Evolutionary conservation across 2,113 vertebrate species (phyloP).

Genomic region (Naja naja): DNA sequence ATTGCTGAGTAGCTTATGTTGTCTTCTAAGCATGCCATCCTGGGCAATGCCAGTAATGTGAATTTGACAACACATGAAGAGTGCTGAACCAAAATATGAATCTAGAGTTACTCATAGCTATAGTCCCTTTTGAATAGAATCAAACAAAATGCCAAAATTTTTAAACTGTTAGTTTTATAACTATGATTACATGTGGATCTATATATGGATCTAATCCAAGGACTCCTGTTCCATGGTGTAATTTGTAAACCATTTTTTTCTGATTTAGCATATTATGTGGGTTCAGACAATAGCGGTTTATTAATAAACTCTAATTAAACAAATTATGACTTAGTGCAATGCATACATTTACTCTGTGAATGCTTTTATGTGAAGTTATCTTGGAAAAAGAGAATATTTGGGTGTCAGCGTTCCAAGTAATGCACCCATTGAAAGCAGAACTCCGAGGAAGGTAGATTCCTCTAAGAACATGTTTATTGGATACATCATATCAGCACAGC

Average conservation of each 20-base stretch:
- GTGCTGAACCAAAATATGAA: background rate
- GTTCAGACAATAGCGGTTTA: background rate
- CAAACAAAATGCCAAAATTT: background rate
- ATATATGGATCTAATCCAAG: background rate
- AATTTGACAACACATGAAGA: background rate
- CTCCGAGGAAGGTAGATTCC: no score
- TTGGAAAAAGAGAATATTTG: background rate
- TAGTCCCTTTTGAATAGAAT: background rate
- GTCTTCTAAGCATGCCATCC: background rate
- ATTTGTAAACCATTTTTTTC: background rate
- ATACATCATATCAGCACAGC: no score
- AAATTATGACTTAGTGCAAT: background rate
- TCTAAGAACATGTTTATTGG: no score
- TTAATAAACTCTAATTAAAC: background rate
- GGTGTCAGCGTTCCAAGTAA: no score
- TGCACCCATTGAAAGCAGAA: no score
- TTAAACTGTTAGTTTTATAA: background rate
- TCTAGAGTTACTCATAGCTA: background rate
- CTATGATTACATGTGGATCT: background rate
- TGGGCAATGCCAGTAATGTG: background rate
- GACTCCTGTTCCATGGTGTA: background rate
- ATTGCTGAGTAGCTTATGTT: background rate
- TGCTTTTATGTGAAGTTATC: background rate
- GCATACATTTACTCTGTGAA: background rate
- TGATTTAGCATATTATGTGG: background rate